A percentile compares a stretch with the other conserved stretches of the same genome.
These are phyloP conservation scores for Ophion slaviceki DNA, from an alignment of 2,888 invertebrate genomes.

Conservation along the genomic window DNA sequence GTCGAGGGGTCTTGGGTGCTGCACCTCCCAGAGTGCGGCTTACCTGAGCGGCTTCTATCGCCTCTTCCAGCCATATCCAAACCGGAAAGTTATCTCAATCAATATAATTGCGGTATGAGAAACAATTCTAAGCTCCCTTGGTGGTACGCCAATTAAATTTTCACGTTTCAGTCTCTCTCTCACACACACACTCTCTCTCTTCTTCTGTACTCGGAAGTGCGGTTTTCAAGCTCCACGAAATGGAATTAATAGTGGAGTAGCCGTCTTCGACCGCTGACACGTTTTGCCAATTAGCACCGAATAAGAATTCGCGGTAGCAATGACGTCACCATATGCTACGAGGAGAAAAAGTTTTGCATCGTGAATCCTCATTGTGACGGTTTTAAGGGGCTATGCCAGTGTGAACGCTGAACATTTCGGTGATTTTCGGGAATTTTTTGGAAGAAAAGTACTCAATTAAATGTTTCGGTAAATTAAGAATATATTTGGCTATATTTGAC, in stretches of 20 bases:
- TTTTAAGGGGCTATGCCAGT: background rate
- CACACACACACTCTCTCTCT: background rate
- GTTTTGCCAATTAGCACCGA: slow-evolving; percentile 51
- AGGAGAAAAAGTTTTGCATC: slow-evolving; percentile 1
- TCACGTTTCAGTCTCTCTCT: slow-evolving; percentile 20
- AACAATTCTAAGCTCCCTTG: slow-evolving; percentile 65
- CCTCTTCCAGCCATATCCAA: slow-evolving; percentile 16
- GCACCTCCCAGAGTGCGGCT: slow-evolving; percentile 39
- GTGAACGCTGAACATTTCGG: too few species aligned
- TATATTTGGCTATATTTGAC: too few species aligned
- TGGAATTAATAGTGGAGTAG: slow-evolving; percentile 55
- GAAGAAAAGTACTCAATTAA: too few species aligned
- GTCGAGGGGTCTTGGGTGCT: slow-evolving; percentile 51
- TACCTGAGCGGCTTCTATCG: slow-evolving; percentile 24
- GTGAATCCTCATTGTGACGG: background rate
- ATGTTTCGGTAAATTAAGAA: too few species aligned
- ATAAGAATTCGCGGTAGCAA: slow-evolving; percentile 38
- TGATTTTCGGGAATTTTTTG: too few species aligned
- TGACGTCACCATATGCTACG: background rate
- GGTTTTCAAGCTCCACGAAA: slow-evolving; percentile 23
- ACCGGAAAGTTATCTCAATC: slow-evolving; percentile 66
- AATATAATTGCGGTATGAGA: slow-evolving; percentile 63
- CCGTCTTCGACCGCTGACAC: slow-evolving; percentile 24
- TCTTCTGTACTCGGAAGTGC: background rate
- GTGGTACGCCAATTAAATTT: slow-evolving; percentile 65